Evolutionary conservation across 2,797 vertebrate genomes (phyloP).

Genomic region (Enteromius anoplus): DNA sequence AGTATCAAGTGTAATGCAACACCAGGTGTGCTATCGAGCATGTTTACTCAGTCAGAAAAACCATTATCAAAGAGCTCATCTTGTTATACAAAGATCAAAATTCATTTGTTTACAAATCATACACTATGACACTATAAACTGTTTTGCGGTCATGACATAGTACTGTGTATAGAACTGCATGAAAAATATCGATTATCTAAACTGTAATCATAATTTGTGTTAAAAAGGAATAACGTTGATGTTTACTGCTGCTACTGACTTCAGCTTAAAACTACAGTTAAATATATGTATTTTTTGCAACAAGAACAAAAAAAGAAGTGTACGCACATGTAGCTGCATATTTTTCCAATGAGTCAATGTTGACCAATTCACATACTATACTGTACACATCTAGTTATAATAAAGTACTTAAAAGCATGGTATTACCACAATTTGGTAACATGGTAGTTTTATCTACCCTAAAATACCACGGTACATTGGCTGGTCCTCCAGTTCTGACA

Average conservation of each 20-base stretch:
- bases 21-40: neutral
- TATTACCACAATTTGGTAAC: neutral
- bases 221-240: neutral
- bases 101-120: neutral
- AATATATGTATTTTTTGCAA: neutral
- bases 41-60: neutral
- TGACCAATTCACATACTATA: neutral
- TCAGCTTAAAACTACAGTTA: neutral
- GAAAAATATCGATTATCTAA: neutral
- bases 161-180: neutral
- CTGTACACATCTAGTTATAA: neutral
- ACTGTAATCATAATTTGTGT: neutral
- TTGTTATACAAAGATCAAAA: neutral
- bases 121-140: neutral
- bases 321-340: neutral
- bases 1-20: neutral
- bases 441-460: neutral
- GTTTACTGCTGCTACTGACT: neutral
- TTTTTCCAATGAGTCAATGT: neutral
- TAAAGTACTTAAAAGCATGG: neutral
- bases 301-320: neutral
- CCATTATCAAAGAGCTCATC: neutral
- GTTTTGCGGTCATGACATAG: neutral
- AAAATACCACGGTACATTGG: neutral
- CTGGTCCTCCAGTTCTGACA: neutral